Evolutionary conservation across 2,797 vertebrate species (phyloP), one percentile per base, ranked within the genome.

Genomic region (Mergus octosetaceus): DNA sequence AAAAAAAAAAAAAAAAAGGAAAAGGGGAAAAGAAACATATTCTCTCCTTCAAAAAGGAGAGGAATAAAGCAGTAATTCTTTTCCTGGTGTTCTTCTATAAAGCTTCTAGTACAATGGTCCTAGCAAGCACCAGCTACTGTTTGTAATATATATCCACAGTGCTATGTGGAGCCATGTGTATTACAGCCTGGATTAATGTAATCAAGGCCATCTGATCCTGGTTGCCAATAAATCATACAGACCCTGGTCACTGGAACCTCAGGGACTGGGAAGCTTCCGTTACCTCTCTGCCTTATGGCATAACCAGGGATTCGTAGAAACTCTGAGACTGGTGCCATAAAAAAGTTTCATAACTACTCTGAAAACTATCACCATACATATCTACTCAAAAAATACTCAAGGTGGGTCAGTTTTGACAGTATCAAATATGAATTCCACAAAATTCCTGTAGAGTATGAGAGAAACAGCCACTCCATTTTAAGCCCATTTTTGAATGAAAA

Each of bases 51-150:
- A 61, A 60, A 80, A 72, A 51, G 3, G 19, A 34, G 15, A 76
- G 11, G 32, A 80, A 74, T 77, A 54, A 91, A 64, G 2, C 70
- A 85, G 57, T 34, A 61, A 54, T 73, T 87, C 10, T 71, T 85
- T 92, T 72, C 39, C 71, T 74, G 43, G 41, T 41, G 11, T 32
- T 68, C 49, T 56, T 57, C 38, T 80, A 45, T 30, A 92, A 93
- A 93, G 72, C 72, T 79, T 77, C 32, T n/a, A 64, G 65, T 87
- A 92, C 74, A 92, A 86, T 87, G 90, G 84, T 92, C 86, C 71
- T 88, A 68, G 36, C 30, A 75, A 84, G 54, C 74, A 74, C 83
- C 58, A 95, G 75, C 90, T 94, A 85, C 89, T 94, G 74, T 90
- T 88, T 68, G 60, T 27, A 95, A 92, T 53, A 49, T 54, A 24